Evolutionary conservation across 1,140 invertebrate genomes (phyloP), one percentile per base, ranked within the genome.

Genomic region (Halotydeus destructor): DNA sequence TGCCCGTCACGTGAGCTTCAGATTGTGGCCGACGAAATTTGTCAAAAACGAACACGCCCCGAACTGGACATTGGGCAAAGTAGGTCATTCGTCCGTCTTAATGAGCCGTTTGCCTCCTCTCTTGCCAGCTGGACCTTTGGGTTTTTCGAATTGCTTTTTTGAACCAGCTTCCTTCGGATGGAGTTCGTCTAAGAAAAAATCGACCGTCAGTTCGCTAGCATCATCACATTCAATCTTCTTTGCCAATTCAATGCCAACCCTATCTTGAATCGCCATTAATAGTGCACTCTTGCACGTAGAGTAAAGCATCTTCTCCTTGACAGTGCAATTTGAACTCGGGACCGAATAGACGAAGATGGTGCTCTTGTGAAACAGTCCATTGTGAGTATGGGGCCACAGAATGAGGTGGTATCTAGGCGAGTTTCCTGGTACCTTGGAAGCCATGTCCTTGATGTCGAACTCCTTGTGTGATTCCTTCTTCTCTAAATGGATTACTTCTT

Each of bases 281-380:
- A 96, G 69, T 16, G 82, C 78, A 48, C 71, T 76, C 64, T 93
- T 94, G 58, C 85, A 93, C 50, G 85, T 91, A 1, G 88, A 94
- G 63, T 96, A 97, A 52, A 96, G 66, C 89, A 97, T 97, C 52
- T 88, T 68, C 60, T 96, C 86, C 60, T 89, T 91, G 46, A 96
- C 83, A 45, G 81, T 75, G 55, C 83, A 89, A 35, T 67, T 76
- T 58, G 88, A 91, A 6, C 84, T 85, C 18, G 88, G 88, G 82
- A 94, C 93, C 9, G 84, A 89, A 62, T 96, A 96, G 52, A 96
- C 83, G 59, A 97, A 96, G 35, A 97, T 81, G 56, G 75, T 69
- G 54, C 72, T 77, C 53, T 86, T 75, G 52, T 76, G 65, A 48
- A 75, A 78, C 59, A 89, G 81, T 40, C 84, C 83, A 63, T 94